These are phyloP conservation scores for Lagocephalus sceleratus DNA, from an alignment of 2,797 vertebrate species.

Conservation along the genomic window DNA sequence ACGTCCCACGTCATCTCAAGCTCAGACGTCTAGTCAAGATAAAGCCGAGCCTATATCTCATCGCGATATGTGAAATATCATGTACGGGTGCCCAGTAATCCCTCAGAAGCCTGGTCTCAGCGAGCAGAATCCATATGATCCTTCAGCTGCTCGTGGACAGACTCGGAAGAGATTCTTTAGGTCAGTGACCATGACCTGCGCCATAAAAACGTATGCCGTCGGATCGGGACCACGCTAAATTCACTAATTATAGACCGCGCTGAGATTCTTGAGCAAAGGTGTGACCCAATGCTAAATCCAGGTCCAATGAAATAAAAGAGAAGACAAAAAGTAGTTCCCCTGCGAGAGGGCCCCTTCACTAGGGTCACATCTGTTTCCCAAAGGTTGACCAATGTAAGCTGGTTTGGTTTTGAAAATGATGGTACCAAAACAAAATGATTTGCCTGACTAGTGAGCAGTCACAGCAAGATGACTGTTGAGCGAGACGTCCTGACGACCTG, in stretches of 20 bases:
- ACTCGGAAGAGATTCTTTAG: conserved; percentile 5
- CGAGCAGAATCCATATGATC: background rate
- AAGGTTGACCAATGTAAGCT: too few species aligned
- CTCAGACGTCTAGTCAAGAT: background rate
- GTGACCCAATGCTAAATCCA: background rate
- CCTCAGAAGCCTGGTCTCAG: conserved; percentile 10
- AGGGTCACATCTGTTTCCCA: too few species aligned
- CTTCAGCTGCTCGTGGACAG: conserved; percentile 12
- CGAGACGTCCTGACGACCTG: background rate
- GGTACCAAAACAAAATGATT: background rate
- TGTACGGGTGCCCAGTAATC: background rate
- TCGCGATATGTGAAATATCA: conserved; percentile 12
- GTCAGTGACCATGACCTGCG: background rate
- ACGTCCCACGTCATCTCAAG: background rate
- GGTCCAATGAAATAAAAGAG: background rate
- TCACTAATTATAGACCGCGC: background rate
- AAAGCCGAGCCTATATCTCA: background rate
- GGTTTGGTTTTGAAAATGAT: too few species aligned
- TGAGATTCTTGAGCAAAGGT: background rate
- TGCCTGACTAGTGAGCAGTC: background rate
- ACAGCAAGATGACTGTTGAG: background rate
- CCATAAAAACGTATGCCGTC: background rate
- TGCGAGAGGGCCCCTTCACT: too few species aligned
- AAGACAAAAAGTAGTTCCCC: background rate
- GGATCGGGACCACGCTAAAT: background rate